Evolutionary conservation across 2,797 vertebrate genomes (phyloP).

Genomic region (Mormyrus proboscirostris): DNA sequence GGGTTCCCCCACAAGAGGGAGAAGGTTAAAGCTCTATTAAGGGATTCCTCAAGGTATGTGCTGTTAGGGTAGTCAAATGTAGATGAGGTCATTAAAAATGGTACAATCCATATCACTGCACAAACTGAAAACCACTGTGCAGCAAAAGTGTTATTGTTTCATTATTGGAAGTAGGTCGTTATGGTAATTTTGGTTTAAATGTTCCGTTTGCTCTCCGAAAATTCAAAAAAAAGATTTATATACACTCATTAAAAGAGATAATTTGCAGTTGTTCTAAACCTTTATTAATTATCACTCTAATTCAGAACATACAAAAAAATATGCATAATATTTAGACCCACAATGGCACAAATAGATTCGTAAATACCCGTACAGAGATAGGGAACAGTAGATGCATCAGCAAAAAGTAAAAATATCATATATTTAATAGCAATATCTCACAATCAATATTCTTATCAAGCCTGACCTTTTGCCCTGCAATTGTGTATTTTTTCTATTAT

Average conservation of each 20-base stretch:
- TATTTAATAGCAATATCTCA: neutral
- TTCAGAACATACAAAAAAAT: neutral
- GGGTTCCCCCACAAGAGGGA: neutral
- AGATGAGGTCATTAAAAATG: conserved; percentile 2
- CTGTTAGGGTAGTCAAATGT: neutral
- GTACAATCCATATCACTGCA: neutral
- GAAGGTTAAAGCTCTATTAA: neutral
- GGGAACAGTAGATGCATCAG: neutral
- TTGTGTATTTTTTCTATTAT: neutral
- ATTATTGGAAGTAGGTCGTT: conserved; percentile 27
- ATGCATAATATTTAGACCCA: neutral
- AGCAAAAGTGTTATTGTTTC: neutral
- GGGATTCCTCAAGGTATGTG: neutral
- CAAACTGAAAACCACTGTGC: neutral
- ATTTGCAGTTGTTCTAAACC: neutral
- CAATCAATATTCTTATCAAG: neutral
- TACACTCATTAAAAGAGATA: conserved; percentile 7
- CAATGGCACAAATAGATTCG: neutral
- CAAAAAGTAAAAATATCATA: neutral
- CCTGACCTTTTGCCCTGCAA: neutral
- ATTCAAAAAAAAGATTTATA: neutral
- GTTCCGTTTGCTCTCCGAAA: neutral
- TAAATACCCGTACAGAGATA: neutral
- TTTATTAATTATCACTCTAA: neutral
- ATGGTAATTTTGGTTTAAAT: conserved; percentile 20